phyloP scores from a whole-genome alignment of 2,797 vertebrate species.

The Rhinichthys osculus region DNA sequence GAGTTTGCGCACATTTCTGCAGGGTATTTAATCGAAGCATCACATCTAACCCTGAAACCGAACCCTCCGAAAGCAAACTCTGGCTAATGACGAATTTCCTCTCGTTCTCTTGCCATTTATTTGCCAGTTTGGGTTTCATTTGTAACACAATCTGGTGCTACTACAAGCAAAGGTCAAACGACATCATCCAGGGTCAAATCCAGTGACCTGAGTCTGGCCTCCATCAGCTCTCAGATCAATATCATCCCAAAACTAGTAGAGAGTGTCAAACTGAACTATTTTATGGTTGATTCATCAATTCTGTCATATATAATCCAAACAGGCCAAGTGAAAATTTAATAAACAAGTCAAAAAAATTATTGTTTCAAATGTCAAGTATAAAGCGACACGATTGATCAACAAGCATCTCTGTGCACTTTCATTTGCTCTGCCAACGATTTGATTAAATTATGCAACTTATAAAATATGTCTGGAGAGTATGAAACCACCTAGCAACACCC shows the following conservation, averaged over 20 bases:
- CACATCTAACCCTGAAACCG: background rate
- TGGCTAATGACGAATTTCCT: slow-evolving; percentile 24
- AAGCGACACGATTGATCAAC: background rate
- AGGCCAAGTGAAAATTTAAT: background rate
- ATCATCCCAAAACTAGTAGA: background rate
- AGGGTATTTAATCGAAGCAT: background rate
- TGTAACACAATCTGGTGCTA: slow-evolving; percentile 4
- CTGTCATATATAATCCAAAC: background rate
- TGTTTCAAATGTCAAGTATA: background rate
- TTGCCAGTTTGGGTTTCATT: background rate
- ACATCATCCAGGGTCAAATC: background rate
- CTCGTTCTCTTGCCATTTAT: background rate
- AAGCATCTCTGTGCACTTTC: background rate
- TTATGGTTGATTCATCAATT: background rate
- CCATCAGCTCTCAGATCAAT: background rate
- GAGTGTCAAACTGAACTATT: background rate
- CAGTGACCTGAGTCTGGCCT: slow-evolving; percentile 1
- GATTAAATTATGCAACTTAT: background rate
- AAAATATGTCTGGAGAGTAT: background rate
- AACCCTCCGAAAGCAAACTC: slow-evolving; percentile 35
- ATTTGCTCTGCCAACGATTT: no score
- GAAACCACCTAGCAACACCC: background rate
- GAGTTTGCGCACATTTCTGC: background rate
- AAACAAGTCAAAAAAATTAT: background rate
- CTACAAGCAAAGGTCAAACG: slow-evolving; percentile 18